phyloP scores from a whole-genome alignment of 2,797 vertebrate genomes.

The Nannoperca australis region DNA sequence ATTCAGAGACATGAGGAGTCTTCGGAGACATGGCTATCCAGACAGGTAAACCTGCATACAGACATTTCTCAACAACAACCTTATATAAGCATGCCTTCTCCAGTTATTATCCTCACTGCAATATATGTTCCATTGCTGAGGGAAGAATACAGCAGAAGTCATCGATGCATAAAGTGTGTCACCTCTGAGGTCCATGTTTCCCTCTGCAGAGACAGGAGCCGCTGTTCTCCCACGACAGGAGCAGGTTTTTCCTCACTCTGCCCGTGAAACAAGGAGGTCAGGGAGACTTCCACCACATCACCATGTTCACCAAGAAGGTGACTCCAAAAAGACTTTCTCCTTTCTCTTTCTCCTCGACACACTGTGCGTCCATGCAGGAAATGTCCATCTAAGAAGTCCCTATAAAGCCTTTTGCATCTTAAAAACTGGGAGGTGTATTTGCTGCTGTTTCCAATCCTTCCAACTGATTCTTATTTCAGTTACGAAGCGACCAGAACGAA shows the following conservation, averaged over 20 bases:
- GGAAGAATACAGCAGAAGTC: background rate
- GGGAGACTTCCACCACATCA: constrained; percentile 95
- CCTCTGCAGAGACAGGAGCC: constrained; percentile 88
- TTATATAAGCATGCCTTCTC: background rate
- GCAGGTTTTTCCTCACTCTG: constrained; percentile 91
- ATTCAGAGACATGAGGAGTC: constrained; percentile 70
- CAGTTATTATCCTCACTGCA: background rate
- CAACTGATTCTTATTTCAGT: constrained; percentile 70
- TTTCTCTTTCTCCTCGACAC: background rate
- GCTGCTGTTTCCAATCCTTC: background rate
- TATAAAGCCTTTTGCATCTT: background rate
- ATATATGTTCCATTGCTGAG: background rate
- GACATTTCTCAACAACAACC: background rate
- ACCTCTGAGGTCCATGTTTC: constrained; percentile 12
- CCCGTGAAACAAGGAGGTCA: constrained; percentile 95
- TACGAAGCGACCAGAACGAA: constrained; percentile 88
- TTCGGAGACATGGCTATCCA: constrained; percentile 71
- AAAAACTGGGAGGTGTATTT: background rate
- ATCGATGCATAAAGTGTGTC: constrained; percentile 25
- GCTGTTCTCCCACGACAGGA: constrained; percentile 89
- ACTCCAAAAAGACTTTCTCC: constrained; percentile 23
- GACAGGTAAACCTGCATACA: constrained; percentile 65
- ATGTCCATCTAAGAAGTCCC: background rate
- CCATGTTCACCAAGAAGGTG: constrained; percentile 95
- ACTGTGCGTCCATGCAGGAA: too few species aligned